Percentiles rank a stretch among this genome's conserved stretches.
These are phyloP conservation scores for Sebastes goodei DNA, from an alignment of 2,797 vertebrate genomes.

Conservation along the genomic window DNA sequence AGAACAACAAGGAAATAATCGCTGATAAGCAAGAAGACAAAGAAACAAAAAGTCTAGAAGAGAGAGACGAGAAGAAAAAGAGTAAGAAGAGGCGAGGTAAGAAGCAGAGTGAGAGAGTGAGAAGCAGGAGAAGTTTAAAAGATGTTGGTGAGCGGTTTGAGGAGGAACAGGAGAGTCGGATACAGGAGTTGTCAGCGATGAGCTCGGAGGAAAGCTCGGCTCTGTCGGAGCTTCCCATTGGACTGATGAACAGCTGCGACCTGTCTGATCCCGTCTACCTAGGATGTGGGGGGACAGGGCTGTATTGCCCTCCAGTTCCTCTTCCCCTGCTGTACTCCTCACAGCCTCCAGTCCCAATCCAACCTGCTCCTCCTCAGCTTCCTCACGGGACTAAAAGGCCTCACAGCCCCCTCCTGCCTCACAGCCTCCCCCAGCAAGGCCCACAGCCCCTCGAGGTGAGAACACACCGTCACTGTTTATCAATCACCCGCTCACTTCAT, in stretches of 20 bases:
- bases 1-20: slow-evolving; percentile 16
- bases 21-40: slow-evolving; percentile 21
- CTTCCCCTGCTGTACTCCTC: slow-evolving; percentile 47
- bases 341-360: slow-evolving; percentile 41
- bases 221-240: slow-evolving; percentile 39
- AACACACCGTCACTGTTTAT: background rate
- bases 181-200: slow-evolving; percentile 15
- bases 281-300: slow-evolving; percentile 37
- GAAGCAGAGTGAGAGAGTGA: slow-evolving; percentile 51
- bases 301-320: slow-evolving; percentile 46
- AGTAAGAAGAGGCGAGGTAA: slow-evolving; percentile 51
- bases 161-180: slow-evolving; percentile 18
- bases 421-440: slow-evolving; percentile 41
- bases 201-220: slow-evolving; percentile 36
- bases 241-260: slow-evolving; percentile 58
- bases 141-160: slow-evolving; percentile 6
- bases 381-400: slow-evolving; percentile 61
- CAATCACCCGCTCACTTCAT: background rate
- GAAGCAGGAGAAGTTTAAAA: slow-evolving; percentile 46
- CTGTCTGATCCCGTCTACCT: slow-evolving; percentile 62
- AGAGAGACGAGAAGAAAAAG: slow-evolving; percentile 56
- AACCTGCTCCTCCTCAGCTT: slow-evolving; percentile 41
- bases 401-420: slow-evolving; percentile 46
- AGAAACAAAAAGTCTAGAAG: slow-evolving; percentile 28
- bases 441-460: slow-evolving; percentile 71